phyloP scores from a whole-genome alignment of 2,888 invertebrate genomes.

The Oligia latruncula region DNA sequence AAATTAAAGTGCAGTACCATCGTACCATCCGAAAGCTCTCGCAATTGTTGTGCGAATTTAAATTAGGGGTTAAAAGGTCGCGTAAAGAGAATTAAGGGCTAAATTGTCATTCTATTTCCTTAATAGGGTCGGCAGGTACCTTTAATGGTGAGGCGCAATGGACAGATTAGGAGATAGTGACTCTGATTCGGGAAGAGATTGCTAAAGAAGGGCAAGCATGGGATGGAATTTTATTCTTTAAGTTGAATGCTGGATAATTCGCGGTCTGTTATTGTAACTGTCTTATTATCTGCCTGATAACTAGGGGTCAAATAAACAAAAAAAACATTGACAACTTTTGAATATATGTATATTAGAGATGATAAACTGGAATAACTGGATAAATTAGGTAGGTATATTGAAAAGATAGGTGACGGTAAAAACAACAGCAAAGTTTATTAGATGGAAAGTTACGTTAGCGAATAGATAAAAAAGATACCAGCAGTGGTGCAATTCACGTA shows the following conservation, averaged over 20 bases:
- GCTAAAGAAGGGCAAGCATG: not conserved
- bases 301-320: not conserved
- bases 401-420: not conserved
- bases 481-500: no score
- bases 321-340: not conserved
- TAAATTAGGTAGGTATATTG: not conserved
- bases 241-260: not conserved
- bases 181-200: constrained; percentile 34
- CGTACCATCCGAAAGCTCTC: constrained; percentile 38
- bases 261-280: not conserved
- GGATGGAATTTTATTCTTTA: not conserved
- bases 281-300: constrained; percentile 4
- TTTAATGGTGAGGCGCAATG: constrained; percentile 42
- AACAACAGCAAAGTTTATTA: not conserved
- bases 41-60: constrained; percentile 61
- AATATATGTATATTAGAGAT: not conserved
- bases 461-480: not conserved
- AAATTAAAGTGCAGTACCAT: constrained; percentile 64
- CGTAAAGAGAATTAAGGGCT: constrained; percentile 48
- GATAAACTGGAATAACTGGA: not conserved
- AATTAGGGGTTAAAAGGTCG: constrained; percentile 57
- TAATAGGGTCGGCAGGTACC: constrained; percentile 33
- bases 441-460: not conserved
- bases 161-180: constrained; percentile 26
- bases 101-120: constrained; percentile 53